Percentiles rank a stretch among this genome's conserved stretches.
phyloP scores from a whole-genome alignment of 2,113 vertebrate species.

The Sander vitreus region DNA sequence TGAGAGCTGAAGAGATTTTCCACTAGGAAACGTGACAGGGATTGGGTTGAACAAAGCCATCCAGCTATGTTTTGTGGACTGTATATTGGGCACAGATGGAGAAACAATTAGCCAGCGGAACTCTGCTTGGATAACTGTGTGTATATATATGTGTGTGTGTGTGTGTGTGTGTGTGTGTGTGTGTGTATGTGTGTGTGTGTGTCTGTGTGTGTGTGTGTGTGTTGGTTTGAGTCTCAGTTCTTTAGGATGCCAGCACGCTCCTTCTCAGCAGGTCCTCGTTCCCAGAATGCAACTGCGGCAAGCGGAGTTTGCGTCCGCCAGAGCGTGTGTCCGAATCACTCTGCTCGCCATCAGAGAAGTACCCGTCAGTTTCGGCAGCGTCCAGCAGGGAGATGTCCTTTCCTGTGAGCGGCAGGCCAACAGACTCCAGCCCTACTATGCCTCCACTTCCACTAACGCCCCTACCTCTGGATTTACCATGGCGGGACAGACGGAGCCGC shows the following conservation, averaged over 20 bases:
- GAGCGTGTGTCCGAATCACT: constrained; percentile 89
- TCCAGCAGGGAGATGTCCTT: constrained; percentile 86
- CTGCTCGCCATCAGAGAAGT: constrained; percentile 94
- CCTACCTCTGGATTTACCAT: constrained; percentile 84
- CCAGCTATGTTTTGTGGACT: constrained; percentile 52
- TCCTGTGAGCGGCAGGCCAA: constrained; percentile 48
- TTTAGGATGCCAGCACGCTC: constrained; percentile 94
- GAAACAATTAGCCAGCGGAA: constrained; percentile 81
- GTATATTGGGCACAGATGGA: constrained; percentile 64
- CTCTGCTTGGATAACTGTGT: constrained; percentile 51
- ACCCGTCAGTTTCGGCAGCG: constrained; percentile 90
- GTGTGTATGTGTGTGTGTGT: neutral
- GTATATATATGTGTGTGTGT: neutral
- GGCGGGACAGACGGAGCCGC: constrained; percentile 87
- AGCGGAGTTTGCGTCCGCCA: constrained; percentile 82
- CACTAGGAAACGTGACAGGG: constrained; percentile 49
- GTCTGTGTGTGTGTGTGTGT: constrained; percentile 2
- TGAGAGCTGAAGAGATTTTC: constrained; percentile 57
- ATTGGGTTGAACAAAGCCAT: constrained; percentile 73
- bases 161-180: constrained; percentile 38
- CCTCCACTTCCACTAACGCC: constrained; percentile 49
- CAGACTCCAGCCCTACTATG: constrained; percentile 33
- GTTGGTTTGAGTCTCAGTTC: constrained; percentile 40
- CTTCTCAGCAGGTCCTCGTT: constrained; percentile 93
- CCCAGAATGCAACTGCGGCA: constrained; percentile 88